Evolutionary conservation across 2,113 vertebrate species (phyloP), one percentile per base, ranked within the genome.

Genomic region (Catharus minimus): DNA sequence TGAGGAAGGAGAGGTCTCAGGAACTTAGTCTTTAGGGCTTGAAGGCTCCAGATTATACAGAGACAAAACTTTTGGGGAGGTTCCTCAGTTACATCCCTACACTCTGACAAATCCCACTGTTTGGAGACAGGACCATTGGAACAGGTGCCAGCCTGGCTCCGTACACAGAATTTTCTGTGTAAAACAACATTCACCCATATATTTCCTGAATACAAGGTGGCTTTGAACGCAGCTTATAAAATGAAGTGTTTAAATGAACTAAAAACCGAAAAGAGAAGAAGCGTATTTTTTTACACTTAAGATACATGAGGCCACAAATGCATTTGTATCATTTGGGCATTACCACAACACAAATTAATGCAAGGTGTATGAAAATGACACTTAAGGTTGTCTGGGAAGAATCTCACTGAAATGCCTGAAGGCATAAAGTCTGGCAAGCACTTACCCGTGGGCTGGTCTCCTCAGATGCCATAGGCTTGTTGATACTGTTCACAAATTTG

Each of bases 401-500:
- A 72, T n/a, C 24, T 74, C 47, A 73, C 10, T 60, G 50, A 41
- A 66, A 89, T 30, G 22, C n/a, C 18, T 32, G 32, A 76, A 56
- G 13, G 12, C 10, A 0, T 30, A 4, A 82, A 82, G 13, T 69
- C 50, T 26, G 62, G 39, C 21, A 74, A 50, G n/a, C 47, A 77
- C 66, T 98, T 92, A 98, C 98, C 4, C 89, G 96, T 11, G 95
- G 96, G 92, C 96, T 97, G 82, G 94, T 98, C 77, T 99, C 98
- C 68, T 99, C 98, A 44, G 98, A 98, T 19, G 98, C 97, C 97
- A 98, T 96, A 5, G 98, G 98, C 94, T 99, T 99, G 97, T 99
- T 99, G 97, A 99, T 98, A 96, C 99, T 99, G 96, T 99, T 99
- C 79, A 99, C 99, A 89, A 99, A 99, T 96, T 99, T 99, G 96